phyloP scores from a whole-genome alignment of 2,888 invertebrate species.

The Itoplectis maculator region DNA sequence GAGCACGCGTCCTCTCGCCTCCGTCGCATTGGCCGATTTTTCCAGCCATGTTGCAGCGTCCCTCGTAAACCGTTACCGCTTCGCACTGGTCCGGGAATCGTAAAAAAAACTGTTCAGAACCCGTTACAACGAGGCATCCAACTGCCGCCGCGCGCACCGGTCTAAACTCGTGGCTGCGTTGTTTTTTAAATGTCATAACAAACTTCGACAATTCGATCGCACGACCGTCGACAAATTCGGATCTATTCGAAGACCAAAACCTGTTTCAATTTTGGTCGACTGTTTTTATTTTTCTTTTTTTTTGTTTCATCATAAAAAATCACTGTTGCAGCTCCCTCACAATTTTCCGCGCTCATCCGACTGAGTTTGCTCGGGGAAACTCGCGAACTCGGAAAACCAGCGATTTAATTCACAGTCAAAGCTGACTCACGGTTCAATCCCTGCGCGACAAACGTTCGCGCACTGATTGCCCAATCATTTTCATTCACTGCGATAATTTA shows the following conservation, averaged over 20 bases:
- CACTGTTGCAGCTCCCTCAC: no score
- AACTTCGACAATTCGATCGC: conserved; percentile 31
- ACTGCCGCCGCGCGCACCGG: background rate
- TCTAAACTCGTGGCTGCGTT: background rate
- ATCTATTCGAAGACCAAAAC: background rate
- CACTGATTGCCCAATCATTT: conserved; percentile 14
- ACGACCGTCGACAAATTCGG: background rate
- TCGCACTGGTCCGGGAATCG: conserved; percentile 24
- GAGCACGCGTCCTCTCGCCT: conserved; percentile 25
- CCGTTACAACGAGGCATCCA: background rate
- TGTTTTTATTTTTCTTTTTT: no score
- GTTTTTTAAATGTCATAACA: background rate
- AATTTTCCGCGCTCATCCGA: background rate
- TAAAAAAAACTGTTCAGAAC: conserved; percentile 1
- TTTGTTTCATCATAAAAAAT: no score
- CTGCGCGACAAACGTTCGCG: background rate
- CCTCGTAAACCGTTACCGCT: conserved; percentile 32
- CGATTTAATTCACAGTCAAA: background rate
- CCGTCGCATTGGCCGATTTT: conserved; percentile 32
- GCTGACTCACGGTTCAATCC: conserved; percentile 12
- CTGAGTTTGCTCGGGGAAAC: background rate
- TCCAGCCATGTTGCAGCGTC: conserved; percentile 27
- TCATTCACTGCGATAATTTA: conserved; percentile 7
- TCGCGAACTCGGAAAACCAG: background rate
- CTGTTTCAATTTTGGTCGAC: no score